These are phyloP conservation scores for Mesoligia furuncula DNA, from an alignment of 2,888 invertebrate genomes.

Conservation along the genomic window DNA sequence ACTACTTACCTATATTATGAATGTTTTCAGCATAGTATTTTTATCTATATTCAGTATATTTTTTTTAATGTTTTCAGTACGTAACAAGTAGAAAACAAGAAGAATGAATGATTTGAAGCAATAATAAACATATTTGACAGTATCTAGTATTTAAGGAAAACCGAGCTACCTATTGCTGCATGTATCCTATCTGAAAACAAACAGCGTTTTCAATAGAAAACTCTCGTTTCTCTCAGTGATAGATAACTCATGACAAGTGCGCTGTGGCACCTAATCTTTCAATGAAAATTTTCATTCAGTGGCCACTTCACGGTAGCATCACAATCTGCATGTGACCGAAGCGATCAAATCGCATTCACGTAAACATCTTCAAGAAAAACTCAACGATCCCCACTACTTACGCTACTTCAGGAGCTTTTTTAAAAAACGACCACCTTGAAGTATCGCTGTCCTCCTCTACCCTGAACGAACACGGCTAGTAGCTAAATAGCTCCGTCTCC, in stretches of 20 bases:
- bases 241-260: background rate
- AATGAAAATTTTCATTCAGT: conserved; percentile 23
- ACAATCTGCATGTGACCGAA: conserved; percentile 79
- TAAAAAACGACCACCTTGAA: conserved; percentile 85
- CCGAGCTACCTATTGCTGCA: background rate
- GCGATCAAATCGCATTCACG: conserved; percentile 89
- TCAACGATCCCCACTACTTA: conserved; percentile 90
- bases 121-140: background rate
- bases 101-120: background rate
- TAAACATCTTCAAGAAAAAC: conserved; percentile 91
- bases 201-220: background rate
- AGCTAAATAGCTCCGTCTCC: conserved; percentile 73
- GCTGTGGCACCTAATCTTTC: background rate
- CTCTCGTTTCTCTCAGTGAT: background rate
- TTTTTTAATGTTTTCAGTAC: too few species aligned
- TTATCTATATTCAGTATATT: too few species aligned
- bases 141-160: background rate
- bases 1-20: too few species aligned
- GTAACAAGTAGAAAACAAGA: too few species aligned
- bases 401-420: conserved; percentile 87
- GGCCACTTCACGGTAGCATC: conserved; percentile 74
- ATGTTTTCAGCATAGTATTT: too few species aligned
- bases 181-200: background rate
- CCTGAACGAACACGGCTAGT: conserved; percentile 38
- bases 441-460: conserved; percentile 73